These are phyloP conservation scores for Lasius platythorax DNA, from an alignment of 2,888 invertebrate genomes.

Conservation along the genomic window DNA sequence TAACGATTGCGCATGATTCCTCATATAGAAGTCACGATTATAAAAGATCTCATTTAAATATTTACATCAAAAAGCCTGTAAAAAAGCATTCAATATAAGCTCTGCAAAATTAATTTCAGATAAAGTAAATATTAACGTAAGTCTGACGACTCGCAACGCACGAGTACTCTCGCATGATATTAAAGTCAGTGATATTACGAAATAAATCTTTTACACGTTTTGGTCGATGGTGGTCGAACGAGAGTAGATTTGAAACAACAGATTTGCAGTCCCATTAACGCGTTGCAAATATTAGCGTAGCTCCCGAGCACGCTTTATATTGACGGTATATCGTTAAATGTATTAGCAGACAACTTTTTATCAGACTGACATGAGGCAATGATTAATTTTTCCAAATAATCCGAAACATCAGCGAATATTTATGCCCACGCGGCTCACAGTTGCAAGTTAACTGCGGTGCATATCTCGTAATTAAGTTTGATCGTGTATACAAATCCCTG, in stretches of 20 bases:
- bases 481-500: slow-evolving; percentile 48
- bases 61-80: neutral
- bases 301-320: neutral
- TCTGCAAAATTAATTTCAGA: neutral
- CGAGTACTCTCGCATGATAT: neutral
- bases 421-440: slow-evolving; percentile 29
- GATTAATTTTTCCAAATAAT: slow-evolving; percentile 59
- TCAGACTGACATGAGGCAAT: too few species aligned
- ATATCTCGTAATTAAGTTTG: slow-evolving; percentile 62
- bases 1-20: neutral
- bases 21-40: neutral
- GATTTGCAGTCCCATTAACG: slow-evolving; percentile 15
- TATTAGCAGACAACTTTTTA: slow-evolving; percentile 37
- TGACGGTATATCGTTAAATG: slow-evolving; percentile 19
- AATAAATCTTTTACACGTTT: slow-evolving; percentile 10
- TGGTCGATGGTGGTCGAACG: neutral
- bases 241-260: slow-evolving; percentile 29
- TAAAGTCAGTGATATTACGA: slow-evolving; percentile 15
- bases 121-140: neutral
- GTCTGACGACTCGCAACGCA: neutral
- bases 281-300: slow-evolving; percentile 42
- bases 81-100: neutral
- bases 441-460: slow-evolving; percentile 45
- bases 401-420: slow-evolving; percentile 45
- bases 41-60: neutral